phyloP scores from a whole-genome alignment of 2,888 invertebrate genomes.

The Nomada ferruginata region DNA sequence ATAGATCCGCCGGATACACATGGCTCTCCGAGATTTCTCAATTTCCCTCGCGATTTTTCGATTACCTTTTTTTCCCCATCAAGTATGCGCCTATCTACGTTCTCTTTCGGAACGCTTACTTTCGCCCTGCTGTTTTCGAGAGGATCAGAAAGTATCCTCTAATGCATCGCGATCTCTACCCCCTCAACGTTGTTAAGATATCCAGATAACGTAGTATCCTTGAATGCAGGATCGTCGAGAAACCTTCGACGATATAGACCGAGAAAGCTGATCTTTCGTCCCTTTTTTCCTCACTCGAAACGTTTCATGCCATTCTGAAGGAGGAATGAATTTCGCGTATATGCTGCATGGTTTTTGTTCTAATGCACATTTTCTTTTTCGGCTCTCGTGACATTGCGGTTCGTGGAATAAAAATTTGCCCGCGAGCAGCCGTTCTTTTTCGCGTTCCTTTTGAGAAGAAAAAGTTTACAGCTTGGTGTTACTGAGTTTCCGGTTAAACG shows the following conservation, averaged over 20 bases:
- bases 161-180: conserved; percentile 50
- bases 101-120: neutral
- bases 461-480: conserved; percentile 37
- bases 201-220: conserved; percentile 22
- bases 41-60: conserved; percentile 51
- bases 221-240: neutral
- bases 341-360: conserved; percentile 16
- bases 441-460: conserved; percentile 9
- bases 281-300: neutral
- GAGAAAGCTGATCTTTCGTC: neutral
- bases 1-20: conserved; percentile 45
- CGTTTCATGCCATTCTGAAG: neutral
- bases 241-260: too few species aligned
- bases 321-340: conserved; percentile 3
- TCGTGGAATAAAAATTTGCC: conserved; percentile 36
- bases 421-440: neutral
- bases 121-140: conserved; percentile 8
- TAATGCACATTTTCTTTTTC: conserved; percentile 18
- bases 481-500: conserved; percentile 29
- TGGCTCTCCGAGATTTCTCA: conserved; percentile 41
- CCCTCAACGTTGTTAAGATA: conserved; percentile 47
- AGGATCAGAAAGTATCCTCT: conserved; percentile 44
- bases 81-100: conserved; percentile 21
- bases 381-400: conserved; percentile 18
- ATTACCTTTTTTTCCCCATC: conserved; percentile 56